Conservation (phyloP, 2,113 vertebrate genomes). For the Apodemus sylvaticus region DNA sequence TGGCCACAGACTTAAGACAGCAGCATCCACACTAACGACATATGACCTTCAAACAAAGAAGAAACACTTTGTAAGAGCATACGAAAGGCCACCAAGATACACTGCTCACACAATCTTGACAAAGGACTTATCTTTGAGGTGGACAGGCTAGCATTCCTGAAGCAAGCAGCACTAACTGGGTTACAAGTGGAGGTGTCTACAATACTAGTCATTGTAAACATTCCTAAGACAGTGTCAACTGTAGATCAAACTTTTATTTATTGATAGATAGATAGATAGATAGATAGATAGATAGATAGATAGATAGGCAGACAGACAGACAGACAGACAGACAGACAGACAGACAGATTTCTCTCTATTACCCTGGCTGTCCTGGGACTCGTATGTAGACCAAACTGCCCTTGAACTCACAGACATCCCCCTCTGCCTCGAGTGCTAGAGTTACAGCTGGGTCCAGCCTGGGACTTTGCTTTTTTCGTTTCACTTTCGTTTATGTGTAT, state of each 20-base stretch:
- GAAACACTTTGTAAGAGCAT: background rate
- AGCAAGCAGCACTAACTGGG: background rate
- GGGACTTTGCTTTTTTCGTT: background rate
- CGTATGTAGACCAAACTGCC: background rate
- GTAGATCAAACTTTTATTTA: background rate
- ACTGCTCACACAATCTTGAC: background rate
- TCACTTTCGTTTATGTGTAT: background rate
- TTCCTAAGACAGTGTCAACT: background rate
- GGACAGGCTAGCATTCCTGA: background rate
- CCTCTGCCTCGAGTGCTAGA: background rate
- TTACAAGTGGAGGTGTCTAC: background rate
- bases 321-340: too few species aligned
- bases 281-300: too few species aligned
- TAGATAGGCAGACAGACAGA: too few species aligned
- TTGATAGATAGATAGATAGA: too few species aligned
- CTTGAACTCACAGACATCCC: background rate
- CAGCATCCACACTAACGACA: conserved; percentile 29
- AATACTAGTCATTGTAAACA: background rate
- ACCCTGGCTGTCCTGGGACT: background rate
- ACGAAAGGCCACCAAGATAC: background rate
- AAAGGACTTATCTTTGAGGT: background rate
- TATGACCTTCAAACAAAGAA: background rate
- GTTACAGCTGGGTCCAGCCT: background rate
- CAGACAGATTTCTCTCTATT: background rate
- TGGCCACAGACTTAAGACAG: background rate